phyloP scores from a whole-genome alignment of 1,140 invertebrate genomes.

The Drosophila chauvacae region DNA sequence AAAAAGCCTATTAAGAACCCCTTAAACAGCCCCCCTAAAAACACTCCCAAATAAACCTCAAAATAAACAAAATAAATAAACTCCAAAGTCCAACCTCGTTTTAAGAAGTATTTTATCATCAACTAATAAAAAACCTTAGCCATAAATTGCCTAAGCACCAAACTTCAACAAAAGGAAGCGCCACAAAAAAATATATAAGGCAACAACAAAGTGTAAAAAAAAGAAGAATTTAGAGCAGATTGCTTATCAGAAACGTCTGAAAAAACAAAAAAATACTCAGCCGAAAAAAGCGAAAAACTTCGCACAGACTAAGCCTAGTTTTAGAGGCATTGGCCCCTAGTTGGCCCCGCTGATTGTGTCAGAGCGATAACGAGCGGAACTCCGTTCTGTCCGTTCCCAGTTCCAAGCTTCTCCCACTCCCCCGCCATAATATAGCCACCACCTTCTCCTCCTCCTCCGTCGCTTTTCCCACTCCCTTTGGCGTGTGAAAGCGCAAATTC shows the following conservation, averaged over 20 bases:
- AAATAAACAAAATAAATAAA: too few species aligned
- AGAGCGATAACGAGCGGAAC: constrained; percentile 71
- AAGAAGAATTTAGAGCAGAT: constrained; percentile 79
- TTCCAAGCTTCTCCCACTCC: constrained; percentile 25
- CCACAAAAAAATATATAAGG: constrained; percentile 35
- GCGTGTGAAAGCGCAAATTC: constrained; percentile 81
- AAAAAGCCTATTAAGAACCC: not conserved
- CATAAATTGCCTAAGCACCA: constrained; percentile 52
- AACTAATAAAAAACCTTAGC: constrained; percentile 34
- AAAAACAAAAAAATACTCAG: constrained; percentile 7
- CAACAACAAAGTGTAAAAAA: constrained; percentile 27
- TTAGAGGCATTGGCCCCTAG: constrained; percentile 50
- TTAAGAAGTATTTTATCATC: constrained; percentile 17
- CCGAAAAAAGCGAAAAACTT: constrained; percentile 42
- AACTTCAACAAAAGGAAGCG: constrained; percentile 66
- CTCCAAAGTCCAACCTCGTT: constrained; percentile 11
- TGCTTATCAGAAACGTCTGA: constrained; percentile 58
- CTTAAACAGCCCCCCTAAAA: not conserved
- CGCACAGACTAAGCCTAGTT: constrained; percentile 59
- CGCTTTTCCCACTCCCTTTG: constrained; percentile 25
- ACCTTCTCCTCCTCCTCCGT: not conserved
- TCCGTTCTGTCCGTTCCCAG: constrained; percentile 28
- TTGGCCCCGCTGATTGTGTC: constrained; percentile 73
- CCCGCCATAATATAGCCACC: not conserved
- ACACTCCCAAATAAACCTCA: not conserved